These are phyloP conservation scores for Melitaea athalia DNA, from an alignment of 2,888 invertebrate species.

Conservation along the genomic window DNA sequence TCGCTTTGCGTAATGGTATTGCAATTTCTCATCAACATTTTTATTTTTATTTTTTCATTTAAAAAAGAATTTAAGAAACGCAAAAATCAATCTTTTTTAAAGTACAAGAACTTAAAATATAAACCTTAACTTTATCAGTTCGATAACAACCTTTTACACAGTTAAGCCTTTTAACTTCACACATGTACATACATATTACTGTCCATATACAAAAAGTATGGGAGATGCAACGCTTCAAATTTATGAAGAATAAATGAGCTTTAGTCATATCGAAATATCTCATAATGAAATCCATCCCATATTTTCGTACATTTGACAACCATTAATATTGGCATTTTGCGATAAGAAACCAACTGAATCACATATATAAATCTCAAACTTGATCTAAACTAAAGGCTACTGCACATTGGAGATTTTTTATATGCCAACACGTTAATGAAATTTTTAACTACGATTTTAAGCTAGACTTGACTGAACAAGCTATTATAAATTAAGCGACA, in stretches of 20 bases:
- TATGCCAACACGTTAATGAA: background rate
- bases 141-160: conserved; percentile 56
- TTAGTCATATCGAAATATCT: background rate
- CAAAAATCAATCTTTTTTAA: background rate
- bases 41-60: background rate
- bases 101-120: conserved; percentile 48
- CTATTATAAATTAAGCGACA: too few species aligned
- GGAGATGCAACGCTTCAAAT: background rate
- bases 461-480: too few species aligned
- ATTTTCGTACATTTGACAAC: background rate
- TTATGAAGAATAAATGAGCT: background rate
- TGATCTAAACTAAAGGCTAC: conserved; percentile 32
- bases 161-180: conserved; percentile 28
- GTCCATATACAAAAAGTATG: conserved; percentile 5
- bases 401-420: conserved; percentile 5
- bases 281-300: background rate
- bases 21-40: background rate
- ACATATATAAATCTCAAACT: conserved; percentile 40
- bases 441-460: too few species aligned
- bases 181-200: background rate
- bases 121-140: conserved; percentile 74
- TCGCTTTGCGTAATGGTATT: background rate
- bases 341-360: conserved; percentile 25
- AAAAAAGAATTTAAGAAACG: background rate
- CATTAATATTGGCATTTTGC: conserved; percentile 13